phyloP scores from a whole-genome alignment of 2,797 vertebrate species.

The Onychomys arenicola region DNA sequence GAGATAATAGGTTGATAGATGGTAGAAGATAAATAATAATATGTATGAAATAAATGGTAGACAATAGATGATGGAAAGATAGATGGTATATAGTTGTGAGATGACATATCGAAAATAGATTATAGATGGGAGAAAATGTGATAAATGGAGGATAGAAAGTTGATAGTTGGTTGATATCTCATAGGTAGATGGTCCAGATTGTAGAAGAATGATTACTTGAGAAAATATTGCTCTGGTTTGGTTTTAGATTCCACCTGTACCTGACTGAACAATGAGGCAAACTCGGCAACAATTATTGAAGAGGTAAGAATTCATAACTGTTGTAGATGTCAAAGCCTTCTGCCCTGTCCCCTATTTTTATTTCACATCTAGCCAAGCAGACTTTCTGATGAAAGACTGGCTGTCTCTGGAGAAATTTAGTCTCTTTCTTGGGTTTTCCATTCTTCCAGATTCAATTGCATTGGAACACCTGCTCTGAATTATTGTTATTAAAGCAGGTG shows the following conservation, averaged over 20 bases:
- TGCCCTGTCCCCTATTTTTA: not conserved
- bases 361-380: conserved; percentile 14
- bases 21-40: not conserved
- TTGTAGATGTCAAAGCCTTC: not conserved
- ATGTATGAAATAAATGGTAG: not conserved
- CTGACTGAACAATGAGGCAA: conserved; percentile 94
- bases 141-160: not conserved
- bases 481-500: conserved; percentile 43
- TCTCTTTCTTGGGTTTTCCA: conserved; percentile 4
- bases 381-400: not conserved
- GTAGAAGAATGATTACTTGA: no score
- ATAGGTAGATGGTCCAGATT: no score
- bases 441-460: no score
- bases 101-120: not conserved
- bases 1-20: not conserved
- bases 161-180: no score
- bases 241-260: conserved; percentile 91
- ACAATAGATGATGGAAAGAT: not conserved
- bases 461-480: conserved; percentile 28
- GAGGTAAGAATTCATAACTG: conserved; percentile 88
- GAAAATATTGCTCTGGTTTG: conserved; percentile 69
- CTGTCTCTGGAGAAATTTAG: not conserved
- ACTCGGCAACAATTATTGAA: conserved; percentile 92
- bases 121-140: not conserved
- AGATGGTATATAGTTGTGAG: not conserved